phyloP scores from a whole-genome alignment of 1,140 invertebrate species.

The Grapholita molesta region DNA sequence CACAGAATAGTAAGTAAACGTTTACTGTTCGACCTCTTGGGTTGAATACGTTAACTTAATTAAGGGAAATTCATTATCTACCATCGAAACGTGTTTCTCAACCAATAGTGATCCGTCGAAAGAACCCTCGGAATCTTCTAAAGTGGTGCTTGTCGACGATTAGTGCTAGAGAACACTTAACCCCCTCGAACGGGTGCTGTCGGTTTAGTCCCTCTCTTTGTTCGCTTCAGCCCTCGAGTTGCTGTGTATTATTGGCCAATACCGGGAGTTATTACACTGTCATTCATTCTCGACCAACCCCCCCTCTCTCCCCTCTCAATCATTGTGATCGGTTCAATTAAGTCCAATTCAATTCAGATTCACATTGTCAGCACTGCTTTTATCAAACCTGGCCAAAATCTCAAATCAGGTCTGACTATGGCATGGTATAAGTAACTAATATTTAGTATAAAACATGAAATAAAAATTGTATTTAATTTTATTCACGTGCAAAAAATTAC shows the following conservation, averaged over 20 bases:
- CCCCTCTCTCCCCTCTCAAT: background rate
- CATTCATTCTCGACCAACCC: slow-evolving; percentile 14
- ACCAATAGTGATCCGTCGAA: slow-evolving; percentile 57
- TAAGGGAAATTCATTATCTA: slow-evolving; percentile 62
- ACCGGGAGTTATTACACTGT: slow-evolving; percentile 35
- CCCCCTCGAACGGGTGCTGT: slow-evolving; percentile 47
- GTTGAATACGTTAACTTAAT: slow-evolving; percentile 52
- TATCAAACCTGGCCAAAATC: too few relatives aligned
- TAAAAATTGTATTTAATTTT: too few relatives aligned
- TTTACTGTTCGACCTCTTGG: slow-evolving; percentile 36
- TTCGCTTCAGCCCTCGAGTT: slow-evolving; percentile 37
- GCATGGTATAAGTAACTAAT: background rate
- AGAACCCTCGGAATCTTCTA: slow-evolving; percentile 57
- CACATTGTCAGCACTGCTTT: background rate
- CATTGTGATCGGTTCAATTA: background rate
- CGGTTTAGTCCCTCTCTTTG: slow-evolving; percentile 43
- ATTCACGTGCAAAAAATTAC: too few relatives aligned
- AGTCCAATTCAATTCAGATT: background rate
- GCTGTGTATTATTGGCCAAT: slow-evolving; percentile 49
- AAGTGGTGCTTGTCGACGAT: slow-evolving; percentile 53
- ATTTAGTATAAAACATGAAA: too few relatives aligned
- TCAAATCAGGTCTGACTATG: background rate
- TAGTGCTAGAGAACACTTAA: slow-evolving; percentile 54
- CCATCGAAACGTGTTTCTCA: slow-evolving; percentile 53
- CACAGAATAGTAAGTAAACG: slow-evolving; percentile 29